Percentiles rank a stretch among this genome's conserved stretches.
phyloP scores from a whole-genome alignment of 2,888 invertebrate genomes.

The Anagyrus pseudococci region DNA sequence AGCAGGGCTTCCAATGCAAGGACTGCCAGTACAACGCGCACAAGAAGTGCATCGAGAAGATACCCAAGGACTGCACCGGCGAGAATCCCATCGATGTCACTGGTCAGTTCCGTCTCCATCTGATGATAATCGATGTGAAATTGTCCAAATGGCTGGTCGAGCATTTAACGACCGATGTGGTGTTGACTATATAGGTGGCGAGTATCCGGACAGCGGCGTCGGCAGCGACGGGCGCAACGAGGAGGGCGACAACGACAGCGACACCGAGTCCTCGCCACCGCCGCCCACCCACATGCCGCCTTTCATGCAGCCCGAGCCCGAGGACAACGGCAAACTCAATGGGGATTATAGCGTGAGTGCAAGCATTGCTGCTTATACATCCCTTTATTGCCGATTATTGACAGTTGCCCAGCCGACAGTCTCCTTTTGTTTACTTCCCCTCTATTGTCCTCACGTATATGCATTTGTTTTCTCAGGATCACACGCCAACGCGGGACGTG shows the following conservation, averaged over 20 bases:
- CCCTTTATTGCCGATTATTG: too few relatives aligned
- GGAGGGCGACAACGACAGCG: constrained; percentile 59
- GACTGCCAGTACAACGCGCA: constrained; percentile 97
- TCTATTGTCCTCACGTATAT: too few relatives aligned
- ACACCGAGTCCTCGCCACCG: constrained; percentile 57
- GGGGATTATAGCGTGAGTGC: constrained; percentile 52
- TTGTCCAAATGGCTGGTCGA: constrained; percentile 19
- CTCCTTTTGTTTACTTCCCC: neutral
- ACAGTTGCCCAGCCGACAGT: too few relatives aligned
- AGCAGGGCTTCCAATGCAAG: constrained; percentile 96
- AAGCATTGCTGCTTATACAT: neutral
- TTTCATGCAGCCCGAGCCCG: constrained; percentile 36
- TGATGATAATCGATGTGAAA: neutral
- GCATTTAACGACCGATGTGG: too few relatives aligned
- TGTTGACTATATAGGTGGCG: constrained; percentile 61
- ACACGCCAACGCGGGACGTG: constrained; percentile 52
- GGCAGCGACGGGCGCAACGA: constrained; percentile 66
- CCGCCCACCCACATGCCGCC: constrained; percentile 42
- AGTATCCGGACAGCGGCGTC: constrained; percentile 66
- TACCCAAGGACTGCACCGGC: constrained; percentile 89
- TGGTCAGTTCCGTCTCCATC: constrained; percentile 50
- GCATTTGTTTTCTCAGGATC: too few relatives aligned
- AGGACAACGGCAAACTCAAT: constrained; percentile 62
- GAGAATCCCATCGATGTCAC: constrained; percentile 71
- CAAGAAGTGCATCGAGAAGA: constrained; percentile 89